Percentiles rank a stretch among this genome's conserved stretches.
These are phyloP conservation scores for Perodicticus potto DNA, from an alignment of 2,797 vertebrate genomes.

Conservation along the genomic window DNA sequence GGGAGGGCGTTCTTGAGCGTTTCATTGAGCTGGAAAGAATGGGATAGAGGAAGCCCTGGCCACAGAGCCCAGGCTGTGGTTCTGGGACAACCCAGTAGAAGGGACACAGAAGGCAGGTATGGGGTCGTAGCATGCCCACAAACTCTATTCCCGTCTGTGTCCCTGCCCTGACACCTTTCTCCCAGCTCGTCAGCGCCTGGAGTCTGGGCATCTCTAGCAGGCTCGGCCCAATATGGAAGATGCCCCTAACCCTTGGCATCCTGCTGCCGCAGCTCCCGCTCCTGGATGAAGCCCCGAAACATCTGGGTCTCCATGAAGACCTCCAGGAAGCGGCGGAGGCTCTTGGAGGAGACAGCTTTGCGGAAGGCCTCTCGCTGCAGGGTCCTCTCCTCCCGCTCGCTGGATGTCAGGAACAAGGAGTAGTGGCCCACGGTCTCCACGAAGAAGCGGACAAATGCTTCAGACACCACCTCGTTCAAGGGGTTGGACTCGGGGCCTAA, in stretches of 20 bases:
- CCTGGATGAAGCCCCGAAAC: constrained; percentile 97
- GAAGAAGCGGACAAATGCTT: constrained; percentile 98
- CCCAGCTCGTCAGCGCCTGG: background rate
- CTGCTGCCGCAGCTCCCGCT: constrained; percentile 95
- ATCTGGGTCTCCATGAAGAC: constrained; percentile 99
- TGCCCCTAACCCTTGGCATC: constrained; percentile 92
- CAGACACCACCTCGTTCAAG: constrained; percentile 95
- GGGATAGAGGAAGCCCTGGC: background rate
- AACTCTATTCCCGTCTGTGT: fast-evolving
- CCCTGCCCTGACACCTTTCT: background rate
- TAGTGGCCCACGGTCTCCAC: constrained; percentile 98
- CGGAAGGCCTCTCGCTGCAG: constrained; percentile 96
- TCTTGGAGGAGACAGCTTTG: constrained; percentile 97
- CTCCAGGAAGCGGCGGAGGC: constrained; percentile 95
- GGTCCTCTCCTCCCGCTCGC: constrained; percentile 92
- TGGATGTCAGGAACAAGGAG: constrained; percentile 93
- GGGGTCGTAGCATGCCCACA: background rate
- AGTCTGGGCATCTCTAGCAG: background rate
- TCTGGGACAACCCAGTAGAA: background rate
- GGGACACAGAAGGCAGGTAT: background rate
- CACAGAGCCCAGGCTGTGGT: background rate
- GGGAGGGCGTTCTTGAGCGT: background rate
- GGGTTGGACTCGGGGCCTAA: constrained; percentile 89
- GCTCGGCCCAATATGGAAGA: background rate
- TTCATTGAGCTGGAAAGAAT: background rate